Base-by-base conservation (phyloP, 2,888 invertebrate species). In the Acronicta alni region DNA sequence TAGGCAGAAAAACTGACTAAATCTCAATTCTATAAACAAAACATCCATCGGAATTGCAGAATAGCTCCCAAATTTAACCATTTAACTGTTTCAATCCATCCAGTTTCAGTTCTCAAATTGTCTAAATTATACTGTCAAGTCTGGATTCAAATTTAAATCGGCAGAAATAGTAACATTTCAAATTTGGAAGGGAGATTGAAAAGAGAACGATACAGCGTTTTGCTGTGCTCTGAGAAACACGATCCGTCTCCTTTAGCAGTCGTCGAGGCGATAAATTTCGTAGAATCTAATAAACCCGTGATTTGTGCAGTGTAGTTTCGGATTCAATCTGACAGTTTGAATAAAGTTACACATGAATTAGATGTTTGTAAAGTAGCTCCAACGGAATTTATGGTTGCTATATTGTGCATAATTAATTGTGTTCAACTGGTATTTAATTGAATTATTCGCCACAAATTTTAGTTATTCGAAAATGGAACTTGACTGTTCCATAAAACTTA, bases 231-330 rank as follows among this genome's bases (percentile, higher is more conserved):
- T 65, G 61, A 72, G 75, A 71, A 81, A 79, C 76, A 74, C 69
- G 79, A 83, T 82, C 73, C 71, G 73, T 80, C 81, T 72, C 60
- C 69, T 80, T 81, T 77, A 74, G 71, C 76, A 74, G 73, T 80
- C 80, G 77, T 62, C 71, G 80, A 73, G 58, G 77, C 82, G 79
- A 85, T 84, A 85, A 85, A 85, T 86, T 83, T 72, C 61, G 66
- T 72, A 59, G 79, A 85, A 85, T 84, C 83, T 82, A 86, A 86
- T 85, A 85, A 80, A 84, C 72, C 67, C 62, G 81, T 84, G 84
- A 84, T 83, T 84, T 83, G 82, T 83, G 79, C 75, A 75, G 76
- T 74, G 57, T 60, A 65, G 80, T 69, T 73, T 78, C 71, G 65
- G 59, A 77, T 81, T 75, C 67, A 72, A 79, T 74, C 78, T 80